phyloP scores from a whole-genome alignment of 2,113 vertebrate species.

The human (Homo sapiens) region GRCh38 chr6:124851501-124852000 shows the following conservation, averaged over 20 bases:
- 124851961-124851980: not conserved
- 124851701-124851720: not conserved
- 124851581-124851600: not conserved
- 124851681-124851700: not conserved
- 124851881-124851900: not conserved
- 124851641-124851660: not conserved
- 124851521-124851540: not conserved
- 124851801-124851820: not conserved
- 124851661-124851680: not conserved
- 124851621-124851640: not conserved
- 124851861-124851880: not conserved
- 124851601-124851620: not conserved
- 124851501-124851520: not conserved
- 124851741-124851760: not conserved
- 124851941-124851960: not conserved
- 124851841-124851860: not conserved
- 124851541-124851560: not conserved
- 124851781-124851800: not conserved
- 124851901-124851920: not conserved
- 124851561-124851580: not conserved
- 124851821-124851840: not conserved
- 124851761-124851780: not conserved
- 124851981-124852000: not conserved
- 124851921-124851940: not conserved
- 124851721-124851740: not conserved